A percentile compares a stretch with the other conserved stretches of the same genome.
These are phyloP conservation scores for Cheilosia vulpina DNA, from an alignment of 2,888 invertebrate species.

Conservation along the genomic window DNA sequence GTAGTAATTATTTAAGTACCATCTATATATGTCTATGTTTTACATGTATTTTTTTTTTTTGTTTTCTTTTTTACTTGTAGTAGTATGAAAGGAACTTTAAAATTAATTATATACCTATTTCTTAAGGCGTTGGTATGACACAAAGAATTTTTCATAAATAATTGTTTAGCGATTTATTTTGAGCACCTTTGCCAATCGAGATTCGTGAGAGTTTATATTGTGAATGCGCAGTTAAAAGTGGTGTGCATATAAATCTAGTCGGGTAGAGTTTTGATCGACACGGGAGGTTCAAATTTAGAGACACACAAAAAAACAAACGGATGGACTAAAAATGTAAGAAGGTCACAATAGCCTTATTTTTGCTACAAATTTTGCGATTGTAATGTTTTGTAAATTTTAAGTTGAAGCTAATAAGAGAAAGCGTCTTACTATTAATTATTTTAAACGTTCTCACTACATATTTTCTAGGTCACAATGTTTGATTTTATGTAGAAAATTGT, in stretches of 20 bases:
- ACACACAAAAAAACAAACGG: too few relatives aligned
- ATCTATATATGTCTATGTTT: slow-evolving; percentile 10
- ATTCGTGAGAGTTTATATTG: background rate
- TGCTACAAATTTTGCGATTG: too few relatives aligned
- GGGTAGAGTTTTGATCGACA: too few relatives aligned
- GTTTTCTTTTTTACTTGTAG: background rate
- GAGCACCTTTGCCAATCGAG: background rate
- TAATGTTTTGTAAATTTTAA: too few relatives aligned
- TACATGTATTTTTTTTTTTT: slow-evolving; percentile 2
- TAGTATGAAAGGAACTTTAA: slow-evolving; percentile 21
- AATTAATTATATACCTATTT: slow-evolving; percentile 44
- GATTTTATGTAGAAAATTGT: too few relatives aligned
- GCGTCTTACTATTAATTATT: too few relatives aligned
- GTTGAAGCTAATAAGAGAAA: too few relatives aligned
- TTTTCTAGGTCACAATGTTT: too few relatives aligned
- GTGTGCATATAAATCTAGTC: too few relatives aligned
- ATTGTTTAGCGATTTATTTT: background rate
- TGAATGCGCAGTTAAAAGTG: background rate
- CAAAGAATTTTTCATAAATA: slow-evolving; percentile 4
- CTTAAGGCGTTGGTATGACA: slow-evolving; percentile 46
- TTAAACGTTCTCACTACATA: too few relatives aligned
- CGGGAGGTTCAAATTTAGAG: too few relatives aligned
- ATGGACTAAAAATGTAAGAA: background rate
- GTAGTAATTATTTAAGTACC: slow-evolving; percentile 14
- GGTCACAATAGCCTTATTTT: too few relatives aligned